These are phyloP conservation scores for Agonopterix arenella DNA, from an alignment of 2,888 invertebrate genomes.

Conservation along the genomic window DNA sequence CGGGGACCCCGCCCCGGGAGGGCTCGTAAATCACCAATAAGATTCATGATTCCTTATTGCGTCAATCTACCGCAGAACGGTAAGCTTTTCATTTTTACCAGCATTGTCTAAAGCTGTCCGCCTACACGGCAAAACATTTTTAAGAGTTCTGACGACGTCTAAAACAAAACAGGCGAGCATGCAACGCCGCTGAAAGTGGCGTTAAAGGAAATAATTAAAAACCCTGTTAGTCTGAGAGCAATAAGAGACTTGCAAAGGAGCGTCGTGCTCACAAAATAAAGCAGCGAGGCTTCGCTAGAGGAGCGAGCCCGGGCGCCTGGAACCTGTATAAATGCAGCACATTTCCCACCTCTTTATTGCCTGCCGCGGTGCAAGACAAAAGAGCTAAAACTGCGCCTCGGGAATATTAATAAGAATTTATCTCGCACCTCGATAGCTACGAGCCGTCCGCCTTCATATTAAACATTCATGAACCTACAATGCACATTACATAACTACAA, in stretches of 20 bases:
- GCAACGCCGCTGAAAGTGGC: conserved; percentile 55
- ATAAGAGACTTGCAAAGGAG: conserved; percentile 61
- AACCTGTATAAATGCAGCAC: conserved; percentile 67
- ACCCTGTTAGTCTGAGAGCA: conserved; percentile 68
- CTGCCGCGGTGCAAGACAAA: conserved; percentile 57
- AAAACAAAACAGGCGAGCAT: conserved; percentile 33
- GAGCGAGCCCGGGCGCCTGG: conserved; percentile 34
- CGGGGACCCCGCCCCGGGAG: conserved; percentile 8
- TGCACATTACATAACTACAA: conserved; percentile 4
- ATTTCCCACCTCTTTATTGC: conserved; percentile 68
- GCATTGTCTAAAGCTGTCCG: conserved; percentile 11
- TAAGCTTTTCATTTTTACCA: conserved; percentile 9
- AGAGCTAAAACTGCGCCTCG: conserved; percentile 52
- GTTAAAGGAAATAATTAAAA: conserved; percentile 75
- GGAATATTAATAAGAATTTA: conserved; percentile 66
- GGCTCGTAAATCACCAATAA: conserved; percentile 49
- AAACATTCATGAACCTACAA: conserved; percentile 36
- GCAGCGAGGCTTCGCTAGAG: conserved; percentile 16
- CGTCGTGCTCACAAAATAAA: conserved; percentile 59
- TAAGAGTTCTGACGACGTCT: background rate
- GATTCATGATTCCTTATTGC: conserved; percentile 46
- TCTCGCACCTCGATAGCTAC: conserved; percentile 33
- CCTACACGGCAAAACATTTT: background rate
- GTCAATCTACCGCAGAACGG: conserved; percentile 18
- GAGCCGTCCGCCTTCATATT: conserved; percentile 25